Evolutionary conservation across 2,888 invertebrate genomes (phyloP).

Genomic region (Leptinotarsa juncta): DNA sequence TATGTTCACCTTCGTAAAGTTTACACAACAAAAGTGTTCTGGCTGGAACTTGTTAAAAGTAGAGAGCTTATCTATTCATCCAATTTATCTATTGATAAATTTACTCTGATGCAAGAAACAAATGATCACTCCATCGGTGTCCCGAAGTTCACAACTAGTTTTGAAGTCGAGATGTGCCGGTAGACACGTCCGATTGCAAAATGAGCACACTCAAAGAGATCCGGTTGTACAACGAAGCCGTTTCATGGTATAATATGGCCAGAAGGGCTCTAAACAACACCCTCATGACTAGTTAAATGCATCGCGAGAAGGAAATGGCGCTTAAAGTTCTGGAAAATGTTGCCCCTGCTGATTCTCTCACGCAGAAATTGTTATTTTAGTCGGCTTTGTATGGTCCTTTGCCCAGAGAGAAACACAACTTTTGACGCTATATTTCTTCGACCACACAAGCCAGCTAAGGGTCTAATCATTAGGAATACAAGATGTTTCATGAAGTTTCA

Average conservation of each 20-base stretch:
- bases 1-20: too few species aligned
- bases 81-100: too few species aligned
- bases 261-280: conserved; percentile 46
- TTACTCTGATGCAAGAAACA: too few species aligned
- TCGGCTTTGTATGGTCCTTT: conserved; percentile 26
- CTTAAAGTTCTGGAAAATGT: conserved; percentile 41
- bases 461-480: not conserved
- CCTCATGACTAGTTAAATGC: conserved; percentile 50
- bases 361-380: conserved; percentile 44
- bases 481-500: not conserved
- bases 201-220: conserved; percentile 44
- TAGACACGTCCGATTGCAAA: conserved; percentile 31
- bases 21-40: too few species aligned
- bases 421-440: conserved; percentile 10
- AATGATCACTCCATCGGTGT: too few species aligned
- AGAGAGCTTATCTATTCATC: too few species aligned
- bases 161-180: conserved; percentile 16
- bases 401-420: conserved; percentile 5
- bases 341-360: conserved; percentile 34
- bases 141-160: not conserved
- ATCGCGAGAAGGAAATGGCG: conserved; percentile 46
- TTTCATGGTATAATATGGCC: conserved; percentile 40
- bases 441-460: not conserved
- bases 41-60: too few species aligned
- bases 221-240: conserved; percentile 46